These are phyloP conservation scores for Nyctereutes procyonoides DNA, from an alignment of 2,113 vertebrate genomes.

Conservation along the genomic window DNA sequence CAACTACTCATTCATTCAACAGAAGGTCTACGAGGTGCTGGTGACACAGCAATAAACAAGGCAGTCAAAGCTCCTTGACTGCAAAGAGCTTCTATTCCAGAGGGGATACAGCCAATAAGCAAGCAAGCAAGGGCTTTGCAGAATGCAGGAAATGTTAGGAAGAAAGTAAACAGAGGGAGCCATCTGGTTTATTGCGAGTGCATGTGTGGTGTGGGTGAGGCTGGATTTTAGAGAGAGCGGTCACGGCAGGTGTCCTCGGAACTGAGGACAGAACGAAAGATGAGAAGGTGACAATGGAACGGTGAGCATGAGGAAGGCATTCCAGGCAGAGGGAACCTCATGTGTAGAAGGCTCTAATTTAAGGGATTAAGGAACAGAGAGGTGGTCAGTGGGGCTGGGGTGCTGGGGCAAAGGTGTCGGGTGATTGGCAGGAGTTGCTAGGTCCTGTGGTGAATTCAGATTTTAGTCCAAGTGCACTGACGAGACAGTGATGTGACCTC, in stretches of 20 bases:
- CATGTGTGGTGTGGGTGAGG: not conserved
- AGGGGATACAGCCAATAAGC: not conserved
- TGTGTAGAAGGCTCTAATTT: fast-evolving
- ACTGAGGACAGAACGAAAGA: not conserved
- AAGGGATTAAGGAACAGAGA: not conserved
- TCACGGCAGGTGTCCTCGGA: not conserved
- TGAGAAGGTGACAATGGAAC: not conserved
- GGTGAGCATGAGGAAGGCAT: not conserved
- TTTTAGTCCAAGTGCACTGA: not conserved
- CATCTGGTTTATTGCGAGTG: not conserved
- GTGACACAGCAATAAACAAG: not conserved
- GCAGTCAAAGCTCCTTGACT: not conserved
- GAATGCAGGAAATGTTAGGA: not conserved
- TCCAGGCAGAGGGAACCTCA: not conserved
- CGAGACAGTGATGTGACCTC: not conserved
- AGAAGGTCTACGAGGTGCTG: not conserved
- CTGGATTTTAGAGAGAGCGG: not conserved
- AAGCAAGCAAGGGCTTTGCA: not conserved
- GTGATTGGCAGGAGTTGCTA: not conserved
- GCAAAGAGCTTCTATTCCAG: not conserved
- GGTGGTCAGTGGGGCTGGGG: not conserved
- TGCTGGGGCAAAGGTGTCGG: fast-evolving
- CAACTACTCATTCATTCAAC: not conserved
- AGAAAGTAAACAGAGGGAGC: not conserved
- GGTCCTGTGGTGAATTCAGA: not conserved